phyloP scores from a whole-genome alignment of 2,113 vertebrate genomes.

The Paedocypris sp. region DNA sequence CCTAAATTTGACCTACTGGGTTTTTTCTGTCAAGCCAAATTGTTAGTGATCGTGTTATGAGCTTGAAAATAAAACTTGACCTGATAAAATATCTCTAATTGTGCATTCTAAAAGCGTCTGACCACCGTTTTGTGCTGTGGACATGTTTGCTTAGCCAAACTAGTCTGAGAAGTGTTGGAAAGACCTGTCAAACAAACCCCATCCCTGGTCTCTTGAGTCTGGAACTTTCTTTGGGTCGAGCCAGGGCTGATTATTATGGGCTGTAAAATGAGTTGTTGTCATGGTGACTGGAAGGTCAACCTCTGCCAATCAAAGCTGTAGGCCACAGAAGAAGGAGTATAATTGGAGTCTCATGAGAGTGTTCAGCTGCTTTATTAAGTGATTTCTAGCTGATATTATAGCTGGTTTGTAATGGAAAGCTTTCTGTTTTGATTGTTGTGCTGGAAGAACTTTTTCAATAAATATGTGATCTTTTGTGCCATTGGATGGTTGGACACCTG shows the following conservation, averaged over 20 bases:
- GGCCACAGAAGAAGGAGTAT: not conserved
- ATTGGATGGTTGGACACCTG: too few species aligned
- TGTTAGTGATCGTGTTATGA: too few species aligned
- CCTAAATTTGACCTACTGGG: too few species aligned
- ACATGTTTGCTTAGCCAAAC: not conserved
- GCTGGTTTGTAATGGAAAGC: too few species aligned
- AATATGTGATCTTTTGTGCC: too few species aligned
- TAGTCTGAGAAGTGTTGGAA: not conserved
- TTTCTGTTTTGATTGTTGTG: slow-evolving; percentile 14
- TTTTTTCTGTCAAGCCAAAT: too few species aligned
- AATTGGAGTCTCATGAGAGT: too few species aligned
- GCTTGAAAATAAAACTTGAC: too few species aligned
- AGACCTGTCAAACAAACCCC: slow-evolving; percentile 5
- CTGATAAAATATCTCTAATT: too few species aligned
- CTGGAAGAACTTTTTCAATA: not conserved
- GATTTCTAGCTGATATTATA: too few species aligned
- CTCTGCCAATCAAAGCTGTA: slow-evolving; percentile 9
- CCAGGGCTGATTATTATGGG: not conserved
- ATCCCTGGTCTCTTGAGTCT: not conserved
- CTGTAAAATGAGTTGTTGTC: slow-evolving; percentile 15
- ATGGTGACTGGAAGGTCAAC: slow-evolving; percentile 1
- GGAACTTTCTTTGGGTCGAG: slow-evolving; percentile 1
- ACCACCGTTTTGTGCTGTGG: not conserved
- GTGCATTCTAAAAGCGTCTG: not conserved
- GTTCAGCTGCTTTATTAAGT: too few species aligned